These are phyloP conservation scores for Lepidonotus clava DNA, from an alignment of 2,888 invertebrate genomes.

Conservation along the genomic window DNA sequence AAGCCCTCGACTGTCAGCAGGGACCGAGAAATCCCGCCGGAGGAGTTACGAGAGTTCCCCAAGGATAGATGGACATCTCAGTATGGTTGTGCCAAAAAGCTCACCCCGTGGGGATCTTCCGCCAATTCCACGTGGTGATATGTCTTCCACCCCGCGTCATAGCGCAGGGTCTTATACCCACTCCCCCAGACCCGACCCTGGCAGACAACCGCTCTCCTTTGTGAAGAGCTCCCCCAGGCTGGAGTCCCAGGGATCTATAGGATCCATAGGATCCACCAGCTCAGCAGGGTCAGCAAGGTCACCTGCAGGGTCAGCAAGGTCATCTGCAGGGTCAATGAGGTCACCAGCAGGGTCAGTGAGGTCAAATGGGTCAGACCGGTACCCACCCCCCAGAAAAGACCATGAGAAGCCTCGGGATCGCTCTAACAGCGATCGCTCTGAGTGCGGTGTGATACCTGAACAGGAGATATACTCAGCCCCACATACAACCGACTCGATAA, in stretches of 20 bases:
- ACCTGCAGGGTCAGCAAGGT: neutral
- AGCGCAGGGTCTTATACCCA: neutral
- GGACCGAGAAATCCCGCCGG: neutral
- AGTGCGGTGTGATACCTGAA: conserved; percentile 36
- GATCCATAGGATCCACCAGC: neutral
- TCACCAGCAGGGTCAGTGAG: neutral
- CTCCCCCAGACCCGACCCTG: neutral
- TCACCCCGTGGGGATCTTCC: neutral
- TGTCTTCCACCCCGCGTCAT: neutral
- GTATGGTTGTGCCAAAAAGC: no score
- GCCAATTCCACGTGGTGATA: neutral
- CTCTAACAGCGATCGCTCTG: neutral
- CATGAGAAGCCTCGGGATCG: neutral
- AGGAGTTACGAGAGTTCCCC: conserved; percentile 13
- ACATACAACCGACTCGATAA: neutral
- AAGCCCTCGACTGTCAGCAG: neutral
- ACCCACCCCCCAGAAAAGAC: neutral
- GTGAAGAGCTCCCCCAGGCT: neutral
- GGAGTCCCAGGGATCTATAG: neutral
- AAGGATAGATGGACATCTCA: no score
- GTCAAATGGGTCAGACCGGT: neutral
- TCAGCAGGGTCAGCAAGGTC: neutral
- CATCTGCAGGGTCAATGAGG: neutral
- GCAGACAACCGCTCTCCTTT: neutral
- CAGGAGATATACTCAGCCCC: conserved; percentile 43